Conservation (phyloP, 1,140 invertebrate genomes). For the Drosophila asahinai region DNA sequence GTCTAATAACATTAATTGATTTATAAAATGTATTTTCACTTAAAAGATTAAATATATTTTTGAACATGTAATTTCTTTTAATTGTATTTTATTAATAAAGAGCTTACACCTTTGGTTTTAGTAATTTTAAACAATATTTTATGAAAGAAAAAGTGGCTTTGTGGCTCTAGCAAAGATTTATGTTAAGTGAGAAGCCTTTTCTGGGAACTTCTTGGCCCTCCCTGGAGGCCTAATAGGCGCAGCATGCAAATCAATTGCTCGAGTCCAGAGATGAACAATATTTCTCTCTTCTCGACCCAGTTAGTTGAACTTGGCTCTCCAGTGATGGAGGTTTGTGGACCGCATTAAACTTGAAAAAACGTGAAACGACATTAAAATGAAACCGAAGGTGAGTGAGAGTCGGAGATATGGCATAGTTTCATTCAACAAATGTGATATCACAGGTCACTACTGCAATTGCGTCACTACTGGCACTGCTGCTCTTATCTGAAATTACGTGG, state of each 20-base stretch:
- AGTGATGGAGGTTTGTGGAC: conserved; percentile 13
- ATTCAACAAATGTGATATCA: conserved; percentile 11
- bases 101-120: no score
- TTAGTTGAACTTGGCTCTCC: conserved; percentile 50
- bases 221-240: conserved; percentile 2
- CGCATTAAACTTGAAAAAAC: conserved; percentile 28
- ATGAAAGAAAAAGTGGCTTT: no score
- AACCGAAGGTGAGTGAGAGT: conserved; percentile 45
- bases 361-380: neutral
- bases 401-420: conserved; percentile 1
- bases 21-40: neutral
- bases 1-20: no score
- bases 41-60: neutral
- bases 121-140: no score
- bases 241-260: conserved; percentile 65
- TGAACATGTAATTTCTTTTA: neutral
- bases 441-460: conserved; percentile 41
- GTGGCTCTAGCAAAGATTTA: neutral
- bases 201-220: neutral
- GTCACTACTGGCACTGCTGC: conserved; percentile 26
- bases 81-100: neutral
- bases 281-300: conserved; percentile 15
- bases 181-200: neutral
- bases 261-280: neutral
- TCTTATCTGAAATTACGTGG: conserved; percentile 29